Conservation (phyloP, 2,797 vertebrate genomes). For the Acipenser oxyrinchus region DNA sequence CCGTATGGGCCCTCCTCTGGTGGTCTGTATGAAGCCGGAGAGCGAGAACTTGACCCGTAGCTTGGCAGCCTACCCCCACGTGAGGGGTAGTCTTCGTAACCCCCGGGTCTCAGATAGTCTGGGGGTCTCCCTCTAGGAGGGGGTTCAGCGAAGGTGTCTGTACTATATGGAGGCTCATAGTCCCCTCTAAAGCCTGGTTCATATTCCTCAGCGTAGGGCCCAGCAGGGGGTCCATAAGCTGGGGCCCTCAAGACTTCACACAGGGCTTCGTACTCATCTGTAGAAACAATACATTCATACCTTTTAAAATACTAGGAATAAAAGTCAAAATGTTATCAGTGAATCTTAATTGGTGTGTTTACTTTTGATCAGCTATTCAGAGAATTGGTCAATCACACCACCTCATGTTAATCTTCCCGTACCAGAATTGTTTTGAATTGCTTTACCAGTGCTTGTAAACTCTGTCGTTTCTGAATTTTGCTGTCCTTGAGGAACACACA, state of each 20-base stretch:
- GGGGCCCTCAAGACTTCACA: constrained; percentile 61
- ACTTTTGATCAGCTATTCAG: no score
- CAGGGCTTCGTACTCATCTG: constrained; percentile 65
- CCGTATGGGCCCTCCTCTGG: constrained; percentile 44
- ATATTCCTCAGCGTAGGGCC: constrained; percentile 36
- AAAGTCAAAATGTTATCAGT: no score
- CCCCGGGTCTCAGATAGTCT: constrained; percentile 34
- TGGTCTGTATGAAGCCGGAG: constrained; percentile 32
- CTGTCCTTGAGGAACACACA: no score
- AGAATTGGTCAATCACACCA: no score
- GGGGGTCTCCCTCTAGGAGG: constrained; percentile 11
- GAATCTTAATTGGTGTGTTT: no score
- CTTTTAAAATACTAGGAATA: no score
- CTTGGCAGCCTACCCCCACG: constrained; percentile 21
- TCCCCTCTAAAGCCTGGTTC: constrained; percentile 39
- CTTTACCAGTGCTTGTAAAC: no score
- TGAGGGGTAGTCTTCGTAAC: constrained; percentile 58
- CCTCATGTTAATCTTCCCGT: no score
- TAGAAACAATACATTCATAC: neutral
- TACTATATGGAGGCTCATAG: constrained; percentile 46
- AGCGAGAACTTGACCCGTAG: constrained; percentile 32
- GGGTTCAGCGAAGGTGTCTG: constrained; percentile 48
- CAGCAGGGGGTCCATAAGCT: constrained; percentile 35
- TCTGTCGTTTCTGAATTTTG: no score
- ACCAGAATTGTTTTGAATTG: no score